phyloP scores from a whole-genome alignment of 2,888 invertebrate species.

The Lathronympha strigana region DNA sequence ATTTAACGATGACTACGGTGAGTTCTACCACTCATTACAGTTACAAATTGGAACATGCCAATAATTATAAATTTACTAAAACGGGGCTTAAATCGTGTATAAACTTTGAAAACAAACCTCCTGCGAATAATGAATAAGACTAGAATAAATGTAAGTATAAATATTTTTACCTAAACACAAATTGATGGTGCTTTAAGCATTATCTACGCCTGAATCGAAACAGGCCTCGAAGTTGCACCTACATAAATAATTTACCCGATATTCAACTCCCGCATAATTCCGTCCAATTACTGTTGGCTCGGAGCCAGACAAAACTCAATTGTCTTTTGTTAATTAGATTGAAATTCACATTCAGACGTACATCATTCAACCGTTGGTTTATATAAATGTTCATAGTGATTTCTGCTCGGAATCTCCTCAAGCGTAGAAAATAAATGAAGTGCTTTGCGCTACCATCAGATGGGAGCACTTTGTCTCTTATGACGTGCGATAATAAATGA shows the following conservation, averaged over 20 bases:
- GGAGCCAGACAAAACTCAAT: conserved; percentile 47
- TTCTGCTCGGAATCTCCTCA: conserved; percentile 45
- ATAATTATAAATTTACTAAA: too few species aligned
- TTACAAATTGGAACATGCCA: too few species aligned
- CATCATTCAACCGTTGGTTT: conserved; percentile 34
- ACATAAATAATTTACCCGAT: conserved; percentile 19
- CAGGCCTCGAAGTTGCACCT: conserved; percentile 14
- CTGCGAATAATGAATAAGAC: too few species aligned
- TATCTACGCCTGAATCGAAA: neutral
- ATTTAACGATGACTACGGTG: too few species aligned
- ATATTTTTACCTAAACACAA: too few species aligned
- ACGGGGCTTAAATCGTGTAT: too few species aligned
- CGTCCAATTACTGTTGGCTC: conserved; percentile 38
- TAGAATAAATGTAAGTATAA: too few species aligned
- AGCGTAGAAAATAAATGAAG: conserved; percentile 49
- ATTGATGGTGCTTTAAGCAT: neutral
- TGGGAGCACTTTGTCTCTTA: conserved; percentile 53
- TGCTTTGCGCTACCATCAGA: conserved; percentile 49
- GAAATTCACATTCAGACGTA: conserved; percentile 39
- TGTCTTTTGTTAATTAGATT: conserved; percentile 45
- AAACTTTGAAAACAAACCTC: too few species aligned
- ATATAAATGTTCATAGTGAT: conserved; percentile 44
- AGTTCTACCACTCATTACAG: too few species aligned
- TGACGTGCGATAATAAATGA: conserved; percentile 60
- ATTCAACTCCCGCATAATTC: conserved; percentile 29